phyloP scores from a whole-genome alignment of 2,888 invertebrate genomes.

The Eristalinus sepulchralis region DNA sequence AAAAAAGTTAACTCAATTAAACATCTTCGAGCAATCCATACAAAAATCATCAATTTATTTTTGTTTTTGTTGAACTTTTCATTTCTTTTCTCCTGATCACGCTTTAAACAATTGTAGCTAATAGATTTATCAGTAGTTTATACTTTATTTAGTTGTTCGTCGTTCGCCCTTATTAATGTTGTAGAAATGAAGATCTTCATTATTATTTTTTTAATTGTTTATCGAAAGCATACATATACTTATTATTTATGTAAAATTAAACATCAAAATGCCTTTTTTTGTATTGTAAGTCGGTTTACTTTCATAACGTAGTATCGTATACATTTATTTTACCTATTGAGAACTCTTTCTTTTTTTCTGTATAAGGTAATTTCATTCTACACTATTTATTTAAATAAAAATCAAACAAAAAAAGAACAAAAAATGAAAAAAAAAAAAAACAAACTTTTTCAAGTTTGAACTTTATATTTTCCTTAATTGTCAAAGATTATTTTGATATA shows the following conservation, averaged over 20 bases:
- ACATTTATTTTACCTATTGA: slow-evolving; percentile 47
- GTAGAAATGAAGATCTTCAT: slow-evolving; percentile 36
- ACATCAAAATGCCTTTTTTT: slow-evolving; percentile 69
- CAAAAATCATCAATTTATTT: slow-evolving; percentile 5
- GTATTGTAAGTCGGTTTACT: slow-evolving; percentile 55
- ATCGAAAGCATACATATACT: slow-evolving; percentile 55
- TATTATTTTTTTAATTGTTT: slow-evolving; percentile 40
- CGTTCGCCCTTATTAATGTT: slow-evolving; percentile 37
- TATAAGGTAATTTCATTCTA: slow-evolving; percentile 62
- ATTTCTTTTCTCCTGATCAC: slow-evolving; percentile 7
- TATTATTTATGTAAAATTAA: slow-evolving; percentile 46
- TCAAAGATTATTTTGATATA: slow-evolving; percentile 61
- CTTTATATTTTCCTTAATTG: slow-evolving; percentile 52
- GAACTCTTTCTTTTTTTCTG: slow-evolving; percentile 19
- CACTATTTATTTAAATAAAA: slow-evolving; percentile 61
- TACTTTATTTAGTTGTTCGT: slow-evolving; percentile 53
- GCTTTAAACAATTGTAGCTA: slow-evolving; percentile 38
- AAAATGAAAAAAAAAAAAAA: slow-evolving; percentile 28
- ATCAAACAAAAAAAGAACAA: slow-evolving; percentile 17
- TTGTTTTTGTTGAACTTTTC: slow-evolving; percentile 23
- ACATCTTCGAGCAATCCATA: neutral
- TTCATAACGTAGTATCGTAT: slow-evolving; percentile 28
- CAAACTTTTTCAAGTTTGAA: slow-evolving; percentile 55
- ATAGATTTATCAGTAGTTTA: slow-evolving; percentile 48
- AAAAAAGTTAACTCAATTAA: neutral